These are phyloP conservation scores for Formica selysi DNA, from an alignment of 1,140 invertebrate genomes.

Conservation along the genomic window DNA sequence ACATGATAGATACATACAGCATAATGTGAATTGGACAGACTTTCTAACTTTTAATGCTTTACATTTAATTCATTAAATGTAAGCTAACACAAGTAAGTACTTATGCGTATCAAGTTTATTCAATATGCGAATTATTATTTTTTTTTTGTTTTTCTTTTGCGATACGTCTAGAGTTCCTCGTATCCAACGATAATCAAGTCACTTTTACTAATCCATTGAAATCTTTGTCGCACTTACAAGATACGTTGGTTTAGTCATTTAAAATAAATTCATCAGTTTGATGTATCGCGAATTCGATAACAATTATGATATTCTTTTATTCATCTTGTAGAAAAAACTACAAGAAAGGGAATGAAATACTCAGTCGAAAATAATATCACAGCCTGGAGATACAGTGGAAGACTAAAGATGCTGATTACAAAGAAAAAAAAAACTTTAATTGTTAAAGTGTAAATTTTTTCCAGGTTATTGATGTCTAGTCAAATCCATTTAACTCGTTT, in stretches of 20 bases:
- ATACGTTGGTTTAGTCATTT: constrained; percentile 31
- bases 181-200: constrained; percentile 30
- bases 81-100: constrained; percentile 70
- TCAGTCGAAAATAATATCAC: constrained; percentile 73
- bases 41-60: constrained; percentile 69
- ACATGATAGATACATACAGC: constrained; percentile 70
- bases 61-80: constrained; percentile 71
- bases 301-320: constrained; percentile 26
- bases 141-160: constrained; percentile 11
- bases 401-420: constrained; percentile 61
- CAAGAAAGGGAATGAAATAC: constrained; percentile 67
- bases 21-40: constrained; percentile 65
- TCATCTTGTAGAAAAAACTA: constrained; percentile 21
- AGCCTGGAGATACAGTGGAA: constrained; percentile 72
- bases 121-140: constrained; percentile 61
- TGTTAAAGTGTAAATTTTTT: constrained; percentile 14
- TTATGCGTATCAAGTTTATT: constrained; percentile 68
- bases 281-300: constrained; percentile 18
- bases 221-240: constrained; percentile 14
- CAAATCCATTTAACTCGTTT: background rate
- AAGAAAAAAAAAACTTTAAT: constrained; percentile 12
- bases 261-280: constrained; percentile 31
- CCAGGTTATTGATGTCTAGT: background rate
- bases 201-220: constrained; percentile 33
- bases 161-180: constrained; percentile 12